These are phyloP conservation scores for Entosphenus tridentatus DNA, from an alignment of 2,113 vertebrate species.

Conservation along the genomic window DNA sequence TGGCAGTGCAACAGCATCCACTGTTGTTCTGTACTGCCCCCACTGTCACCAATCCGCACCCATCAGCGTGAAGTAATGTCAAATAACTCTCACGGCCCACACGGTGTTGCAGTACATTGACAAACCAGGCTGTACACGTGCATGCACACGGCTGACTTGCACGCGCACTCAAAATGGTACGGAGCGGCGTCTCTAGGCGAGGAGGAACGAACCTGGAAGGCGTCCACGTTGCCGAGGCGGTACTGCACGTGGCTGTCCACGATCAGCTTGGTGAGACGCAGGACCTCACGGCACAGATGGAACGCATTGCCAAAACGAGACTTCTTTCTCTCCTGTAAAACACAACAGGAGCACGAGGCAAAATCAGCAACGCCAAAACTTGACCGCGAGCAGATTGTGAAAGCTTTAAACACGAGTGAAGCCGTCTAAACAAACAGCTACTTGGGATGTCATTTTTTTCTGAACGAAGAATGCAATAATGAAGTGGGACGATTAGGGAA, in stretches of 20 bases:
- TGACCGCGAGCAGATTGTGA: neutral
- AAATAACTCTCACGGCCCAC: no score
- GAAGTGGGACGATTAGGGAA: neutral
- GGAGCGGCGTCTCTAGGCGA: neutral
- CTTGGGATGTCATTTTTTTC: neutral
- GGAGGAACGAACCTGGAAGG: slow-evolving; percentile 52
- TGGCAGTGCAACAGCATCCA: no score
- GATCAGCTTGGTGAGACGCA: slow-evolving; percentile 81
- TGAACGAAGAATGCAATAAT: no score
- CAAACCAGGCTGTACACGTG: no score
- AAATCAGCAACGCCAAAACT: neutral
- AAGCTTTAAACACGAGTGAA: neutral
- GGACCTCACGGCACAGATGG: slow-evolving; percentile 78
- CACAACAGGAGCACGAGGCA: slow-evolving; percentile 2
- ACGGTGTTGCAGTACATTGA: no score
- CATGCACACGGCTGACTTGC: no score
- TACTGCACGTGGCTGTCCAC: slow-evolving; percentile 97
- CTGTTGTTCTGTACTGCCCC: no score
- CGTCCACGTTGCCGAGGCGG: slow-evolving; percentile 84
- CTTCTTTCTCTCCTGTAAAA: slow-evolving; percentile 65
- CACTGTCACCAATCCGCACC: no score
- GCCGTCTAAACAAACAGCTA: neutral
- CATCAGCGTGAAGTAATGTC: no score
- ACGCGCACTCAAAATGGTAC: no score
- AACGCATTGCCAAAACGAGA: slow-evolving; percentile 93